Conservation (phyloP, 2,888 invertebrate genomes). For the Helicoverpa assulta region DNA sequence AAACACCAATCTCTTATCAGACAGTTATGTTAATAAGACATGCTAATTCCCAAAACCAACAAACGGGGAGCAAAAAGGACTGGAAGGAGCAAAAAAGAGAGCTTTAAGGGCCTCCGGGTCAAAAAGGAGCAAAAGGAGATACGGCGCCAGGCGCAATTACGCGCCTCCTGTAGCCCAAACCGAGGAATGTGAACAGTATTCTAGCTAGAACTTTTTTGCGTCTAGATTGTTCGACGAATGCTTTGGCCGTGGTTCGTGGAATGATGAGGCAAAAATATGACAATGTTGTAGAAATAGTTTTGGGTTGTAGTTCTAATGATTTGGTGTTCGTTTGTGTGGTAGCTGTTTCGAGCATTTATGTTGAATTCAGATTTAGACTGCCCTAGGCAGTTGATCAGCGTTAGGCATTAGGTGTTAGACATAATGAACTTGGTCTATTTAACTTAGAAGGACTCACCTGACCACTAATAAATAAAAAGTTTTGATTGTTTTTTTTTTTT, state of each 20-base stretch:
- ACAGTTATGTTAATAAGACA: constrained; percentile 90
- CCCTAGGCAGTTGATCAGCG: no score
- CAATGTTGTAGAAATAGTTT: constrained; percentile 53
- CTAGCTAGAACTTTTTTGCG: constrained; percentile 75
- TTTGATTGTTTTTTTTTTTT: no score
- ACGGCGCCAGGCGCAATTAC: constrained; percentile 89
- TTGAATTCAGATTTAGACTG: neutral
- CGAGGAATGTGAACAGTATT: constrained; percentile 69
- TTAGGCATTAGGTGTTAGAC: no score
- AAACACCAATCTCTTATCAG: constrained; percentile 87
- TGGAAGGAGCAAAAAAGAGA: constrained; percentile 77
- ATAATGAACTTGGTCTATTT: no score
- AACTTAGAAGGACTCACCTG: no score
- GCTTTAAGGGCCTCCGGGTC: constrained; percentile 64
- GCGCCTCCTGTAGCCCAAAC: constrained; percentile 71
- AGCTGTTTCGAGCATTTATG: neutral
- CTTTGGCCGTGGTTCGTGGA: constrained; percentile 68
- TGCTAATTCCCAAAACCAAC: constrained; percentile 90
- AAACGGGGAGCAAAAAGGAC: constrained; percentile 79
- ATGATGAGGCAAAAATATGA: constrained; percentile 57
- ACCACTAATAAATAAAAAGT: no score
- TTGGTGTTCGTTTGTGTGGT: constrained; percentile 1
- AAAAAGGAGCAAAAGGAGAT: constrained; percentile 84
- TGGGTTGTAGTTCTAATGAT: constrained; percentile 23
- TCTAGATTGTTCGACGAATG: constrained; percentile 73